Base-by-base conservation (phyloP, 2,113 vertebrate genomes). In the Cinclus mexicanus region DNA sequence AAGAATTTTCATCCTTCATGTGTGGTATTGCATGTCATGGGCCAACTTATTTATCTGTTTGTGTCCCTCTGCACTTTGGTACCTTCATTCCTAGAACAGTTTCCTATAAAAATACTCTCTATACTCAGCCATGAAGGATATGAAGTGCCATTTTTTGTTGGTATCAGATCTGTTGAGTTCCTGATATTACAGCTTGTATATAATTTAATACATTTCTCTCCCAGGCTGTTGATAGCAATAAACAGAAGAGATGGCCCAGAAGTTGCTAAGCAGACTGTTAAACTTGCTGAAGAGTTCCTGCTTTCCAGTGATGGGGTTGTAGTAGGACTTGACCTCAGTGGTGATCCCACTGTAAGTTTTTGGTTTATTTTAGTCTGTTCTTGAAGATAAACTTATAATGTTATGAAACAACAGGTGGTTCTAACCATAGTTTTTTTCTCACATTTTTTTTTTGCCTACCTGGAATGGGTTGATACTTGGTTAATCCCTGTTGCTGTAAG, bases 301-400 rank as follows among this genome's bases (percentile, higher is more conserved):
- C 96, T 98, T 85, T 99, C 98, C 39, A 97, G 98, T 39, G 98
- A 98, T 63, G 98, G 98, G 42, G 74, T 98, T 93, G 99, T 99
- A 79, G 97, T 99, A 70, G 99, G 99, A 87, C 90, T 99, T 53
- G 99, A 99, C 88, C 98, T 99, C 70, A 99, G 99, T 69, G 99
- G 99, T 87, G 98, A 99, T 95, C 99, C 99, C 57, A 98, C 87
- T 2, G 99, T 99, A 97, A 98, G 98, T 93, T 94, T 79, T 87
- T 85, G 15, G 24, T 74, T 41, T 49, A 19, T 74, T 96, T 89
- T 67, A 22, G 7, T 68, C 37, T 88, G 53, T 94, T 75, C 37
- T 86, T 83, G 64, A 87, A 79, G 44, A n/a, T 13, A 57, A 56
- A 14, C 68, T 3, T 4, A 3, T 22, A 15, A 29, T 6, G 14